Evolutionary conservation across 2,113 vertebrate species (phyloP).

Genomic region (Ramphastos sulfuratus): DNA sequence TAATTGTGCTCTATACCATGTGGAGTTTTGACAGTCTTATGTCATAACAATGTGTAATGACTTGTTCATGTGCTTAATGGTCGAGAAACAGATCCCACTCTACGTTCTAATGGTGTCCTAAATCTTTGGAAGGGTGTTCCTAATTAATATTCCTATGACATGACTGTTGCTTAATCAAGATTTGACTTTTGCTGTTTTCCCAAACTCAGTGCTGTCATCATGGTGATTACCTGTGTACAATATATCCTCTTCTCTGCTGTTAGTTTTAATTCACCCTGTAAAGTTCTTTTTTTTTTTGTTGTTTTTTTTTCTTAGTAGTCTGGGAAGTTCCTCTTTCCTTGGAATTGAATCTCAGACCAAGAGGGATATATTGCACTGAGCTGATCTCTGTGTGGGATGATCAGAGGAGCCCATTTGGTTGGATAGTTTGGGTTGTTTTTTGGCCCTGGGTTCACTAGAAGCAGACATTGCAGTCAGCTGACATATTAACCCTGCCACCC

Average conservation of each 20-base stretch:
- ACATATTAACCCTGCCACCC: neutral
- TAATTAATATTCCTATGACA: slow-evolving; percentile 25
- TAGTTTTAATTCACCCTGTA: neutral
- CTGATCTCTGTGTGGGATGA: neutral
- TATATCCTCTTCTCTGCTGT: neutral
- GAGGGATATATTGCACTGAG: slow-evolving; percentile 10
- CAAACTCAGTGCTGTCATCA: slow-evolving; percentile 41
- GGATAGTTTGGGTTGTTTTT: neutral
- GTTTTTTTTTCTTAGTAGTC: neutral
- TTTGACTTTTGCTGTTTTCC: slow-evolving; percentile 21
- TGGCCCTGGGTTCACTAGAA: slow-evolving; percentile 4
- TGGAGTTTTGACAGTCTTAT: slow-evolving; percentile 58
- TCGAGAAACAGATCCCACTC: slow-evolving; percentile 8
- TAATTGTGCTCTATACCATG: slow-evolving; percentile 40
- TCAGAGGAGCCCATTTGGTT: neutral
- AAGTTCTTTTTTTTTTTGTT: neutral
- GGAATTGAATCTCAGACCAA: neutral
- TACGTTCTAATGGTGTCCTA: neutral
- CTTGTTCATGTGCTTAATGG: slow-evolving; percentile 25
- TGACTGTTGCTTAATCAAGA: slow-evolving; percentile 15
- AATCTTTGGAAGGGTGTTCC: slow-evolving; percentile 13
- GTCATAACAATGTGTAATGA: slow-evolving; percentile 37
- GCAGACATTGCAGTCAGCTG: neutral
- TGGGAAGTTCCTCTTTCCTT: slow-evolving; percentile 15
- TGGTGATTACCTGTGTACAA: neutral